Conservation (phyloP, 2,113 vertebrate genomes). For the Chunga burmeisteri region DNA sequence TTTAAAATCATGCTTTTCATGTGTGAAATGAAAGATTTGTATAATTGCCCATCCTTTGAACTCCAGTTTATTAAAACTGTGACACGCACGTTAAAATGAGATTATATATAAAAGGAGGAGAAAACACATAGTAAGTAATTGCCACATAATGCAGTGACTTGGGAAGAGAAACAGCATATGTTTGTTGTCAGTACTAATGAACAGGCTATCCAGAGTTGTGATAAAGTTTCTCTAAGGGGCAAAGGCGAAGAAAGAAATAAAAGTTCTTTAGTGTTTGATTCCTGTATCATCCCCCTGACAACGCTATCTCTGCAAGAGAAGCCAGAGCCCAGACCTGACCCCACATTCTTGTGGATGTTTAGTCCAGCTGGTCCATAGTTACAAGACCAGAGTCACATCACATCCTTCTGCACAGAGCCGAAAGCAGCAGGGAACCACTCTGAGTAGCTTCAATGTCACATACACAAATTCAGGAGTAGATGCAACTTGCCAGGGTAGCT, state of each 20-base stretch:
- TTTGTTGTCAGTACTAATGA: background rate
- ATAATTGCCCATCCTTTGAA: constrained; percentile 66
- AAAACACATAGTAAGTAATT: constrained; percentile 20
- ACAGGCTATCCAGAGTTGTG: background rate
- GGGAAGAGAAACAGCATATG: background rate
- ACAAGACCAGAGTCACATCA: background rate
- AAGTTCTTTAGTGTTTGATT: background rate
- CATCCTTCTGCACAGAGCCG: background rate
- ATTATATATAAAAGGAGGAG: constrained; percentile 37
- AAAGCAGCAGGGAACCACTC: background rate
- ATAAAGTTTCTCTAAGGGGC: background rate
- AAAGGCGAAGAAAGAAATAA: background rate
- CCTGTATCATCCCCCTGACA: background rate
- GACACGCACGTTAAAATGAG: constrained; percentile 44
- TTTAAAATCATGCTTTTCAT: constrained; percentile 35
- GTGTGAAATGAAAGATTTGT: constrained; percentile 65
- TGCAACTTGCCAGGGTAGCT: background rate
- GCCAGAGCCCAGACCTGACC: background rate
- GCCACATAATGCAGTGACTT: background rate
- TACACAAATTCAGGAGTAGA: background rate
- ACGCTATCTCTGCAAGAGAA: background rate
- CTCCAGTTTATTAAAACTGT: constrained; percentile 44
- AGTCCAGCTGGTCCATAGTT: background rate
- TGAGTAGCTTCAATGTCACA: background rate
- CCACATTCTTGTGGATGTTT: accelerated